These are phyloP conservation scores for Hemicrepidius hirtus DNA, from an alignment of 2,888 invertebrate species.

Conservation along the genomic window DNA sequence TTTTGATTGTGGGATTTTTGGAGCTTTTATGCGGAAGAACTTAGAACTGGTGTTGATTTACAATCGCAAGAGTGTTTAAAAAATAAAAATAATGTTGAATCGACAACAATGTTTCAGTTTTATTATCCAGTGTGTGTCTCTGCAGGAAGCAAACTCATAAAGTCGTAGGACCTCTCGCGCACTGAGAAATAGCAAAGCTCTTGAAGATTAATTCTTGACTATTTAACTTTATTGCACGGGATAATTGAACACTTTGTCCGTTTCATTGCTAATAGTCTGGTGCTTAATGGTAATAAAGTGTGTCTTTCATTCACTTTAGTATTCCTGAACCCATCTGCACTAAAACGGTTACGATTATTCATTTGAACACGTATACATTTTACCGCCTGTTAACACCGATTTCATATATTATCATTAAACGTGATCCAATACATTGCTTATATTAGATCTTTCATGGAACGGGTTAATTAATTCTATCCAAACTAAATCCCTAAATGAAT, in stretches of 20 bases:
- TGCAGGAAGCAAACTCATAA: slow-evolving; percentile 20
- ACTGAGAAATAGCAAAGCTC: slow-evolving; percentile 35
- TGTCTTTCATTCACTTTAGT: slow-evolving; percentile 37
- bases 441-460: no score
- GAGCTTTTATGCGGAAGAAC: slow-evolving; percentile 25
- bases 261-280: slow-evolving; percentile 53
- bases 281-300: slow-evolving; percentile 51
- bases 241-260: slow-evolving; percentile 57
- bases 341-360: slow-evolving; percentile 38
- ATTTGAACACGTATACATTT: slow-evolving; percentile 36
- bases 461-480: no score
- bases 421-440: not conserved
- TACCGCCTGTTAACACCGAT: slow-evolving; percentile 24
- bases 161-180: slow-evolving; percentile 16
- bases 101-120: slow-evolving; percentile 14
- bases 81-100: slow-evolving; percentile 6
- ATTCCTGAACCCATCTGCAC: slow-evolving; percentile 29
- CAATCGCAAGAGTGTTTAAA: slow-evolving; percentile 12
- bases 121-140: slow-evolving; percentile 13
- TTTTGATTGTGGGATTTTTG: slow-evolving; percentile 43
- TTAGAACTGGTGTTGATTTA: slow-evolving; percentile 35
- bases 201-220: slow-evolving; percentile 53
- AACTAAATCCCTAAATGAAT: no score
- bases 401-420: slow-evolving; percentile 25
- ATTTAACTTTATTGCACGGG: slow-evolving; percentile 53